Percentiles rank a stretch among this genome's conserved stretches.
phyloP scores from a whole-genome alignment of 2,113 vertebrate genomes.

The Lanius ludovicianus region DNA sequence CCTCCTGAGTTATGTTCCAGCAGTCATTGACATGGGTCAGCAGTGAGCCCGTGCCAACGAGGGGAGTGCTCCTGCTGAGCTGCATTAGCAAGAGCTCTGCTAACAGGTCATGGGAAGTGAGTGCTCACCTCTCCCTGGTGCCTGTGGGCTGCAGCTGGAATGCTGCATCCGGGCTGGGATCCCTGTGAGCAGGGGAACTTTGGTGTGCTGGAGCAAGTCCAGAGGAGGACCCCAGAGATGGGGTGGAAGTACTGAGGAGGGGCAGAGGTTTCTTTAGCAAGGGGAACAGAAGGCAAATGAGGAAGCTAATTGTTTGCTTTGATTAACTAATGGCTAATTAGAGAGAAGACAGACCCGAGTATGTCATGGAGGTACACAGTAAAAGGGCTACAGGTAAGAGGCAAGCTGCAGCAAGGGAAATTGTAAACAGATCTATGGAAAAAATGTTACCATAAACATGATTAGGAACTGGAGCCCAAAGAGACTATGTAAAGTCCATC shows the following conservation, averaged over 20 bases:
- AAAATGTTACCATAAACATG: background rate
- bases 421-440: background rate
- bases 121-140: background rate
- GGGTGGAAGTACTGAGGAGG: background rate
- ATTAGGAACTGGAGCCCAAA: background rate
- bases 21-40: background rate
- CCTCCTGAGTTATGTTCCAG: background rate
- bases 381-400: background rate
- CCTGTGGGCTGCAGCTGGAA: background rate
- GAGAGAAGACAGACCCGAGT: background rate
- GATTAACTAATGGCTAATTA: background rate
- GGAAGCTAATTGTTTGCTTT: background rate
- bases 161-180: accelerated
- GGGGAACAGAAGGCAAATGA: background rate
- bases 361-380: background rate
- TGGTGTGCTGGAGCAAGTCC: background rate
- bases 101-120: background rate
- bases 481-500: background rate
- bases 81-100: background rate
- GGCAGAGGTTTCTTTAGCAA: background rate
- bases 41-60: background rate
- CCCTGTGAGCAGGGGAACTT: background rate
- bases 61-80: background rate
- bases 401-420: background rate
- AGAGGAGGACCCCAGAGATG: background rate